Base-by-base conservation (phyloP, 2,888 invertebrate species). In the Phyllotreta striolata region DNA sequence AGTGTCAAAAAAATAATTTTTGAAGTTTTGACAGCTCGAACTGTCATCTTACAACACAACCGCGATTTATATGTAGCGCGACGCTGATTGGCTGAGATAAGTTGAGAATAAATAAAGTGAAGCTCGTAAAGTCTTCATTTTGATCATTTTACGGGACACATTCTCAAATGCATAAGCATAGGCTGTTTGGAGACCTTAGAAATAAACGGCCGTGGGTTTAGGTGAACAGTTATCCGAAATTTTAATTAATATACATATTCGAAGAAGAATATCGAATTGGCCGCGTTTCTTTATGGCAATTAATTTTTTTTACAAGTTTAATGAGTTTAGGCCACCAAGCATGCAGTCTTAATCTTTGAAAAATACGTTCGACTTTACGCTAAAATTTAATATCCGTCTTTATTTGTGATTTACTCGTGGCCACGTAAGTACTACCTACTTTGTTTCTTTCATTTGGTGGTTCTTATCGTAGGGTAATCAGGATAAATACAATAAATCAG, bases 261-360 rank as follows among this genome's bases (percentile, higher is more conserved):
- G 24, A 37, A 47, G 43, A 47, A 10, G 54, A 52, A 51, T 56
- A 55, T 40, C 8, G 34, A 6, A 8, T 24, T 34, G 24, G 47
- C 44, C 57, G 44, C 41, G 58, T 62, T 65, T 65, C 56, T 62
- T 61, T 49, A 58, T 47, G 65, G 58, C 58, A 62, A 62, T 65
- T 65, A 58, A 54, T 35, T 49, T 59, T 61, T 58, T 54, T 52
- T 54, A 41, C 39, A 51, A 41, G 51, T 43, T 47, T 58, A 65
- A 58, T 58, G 57, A 62, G 34, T 47, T 24, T 55, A 46, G 57
- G 57, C 62, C 54, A 38, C 58, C 55, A 57, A 65, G 58, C 65
- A 65, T 65, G 49, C 24, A 55, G 47, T 37, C 37, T 14, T 55
- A 55, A 54, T 55, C 58, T 58, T 46, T 46, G 43, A 51, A 59